Base-by-base conservation (phyloP, 2,797 vertebrate genomes). In the Rhodeus uyekii region DNA sequence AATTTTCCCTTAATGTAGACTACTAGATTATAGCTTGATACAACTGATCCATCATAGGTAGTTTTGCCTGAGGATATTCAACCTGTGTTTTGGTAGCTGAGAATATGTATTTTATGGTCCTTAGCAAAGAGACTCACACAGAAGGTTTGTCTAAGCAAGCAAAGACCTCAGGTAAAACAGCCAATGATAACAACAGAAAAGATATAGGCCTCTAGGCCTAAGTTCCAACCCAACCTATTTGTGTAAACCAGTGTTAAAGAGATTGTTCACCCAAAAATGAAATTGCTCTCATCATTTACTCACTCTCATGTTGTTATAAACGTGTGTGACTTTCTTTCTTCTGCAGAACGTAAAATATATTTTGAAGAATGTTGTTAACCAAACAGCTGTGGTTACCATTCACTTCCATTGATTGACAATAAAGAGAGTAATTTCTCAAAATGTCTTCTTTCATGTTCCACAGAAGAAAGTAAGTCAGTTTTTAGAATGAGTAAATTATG, bases 171-270 rank as follows among this genome's bases (percentile, higher is more conserved):
- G 80, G 76, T 75, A 85, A 75, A 85, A 38, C 55, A 69, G 72
- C 71, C 76, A 39, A 36, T 55, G 69, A 76, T 80, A 92, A 87
- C 80, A 74, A 75, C 79, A 78, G 68, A 34, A 74, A 61, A 5
- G 27, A 81, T 53, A 58, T 46, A n/a, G 84, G 60, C 50, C 38
- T 74, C 55, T 42, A 77, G 72, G 61, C 78, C 27, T 46, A n/a
- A 19, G 44, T 48, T 74, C 39, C 42, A 63, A 91, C 0, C 94
- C 96, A 18, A 69, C 38, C 12, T n/a, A 82, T 50, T 64, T 19
- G 29, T 83, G 78, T 80, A 86, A 85, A 88, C 75, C 74, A 77
- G 39, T 22, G 53, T 76, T 76, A 63, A 58, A 74, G 50, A 6
- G 44, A 12, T 22, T 69, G 39, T 83, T 81, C 78, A 81, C 71